Percentiles rank a stretch among this genome's conserved stretches.
Evolutionary conservation across 2,888 invertebrate species (phyloP).

Genomic region (Cerastis leucographa): DNA sequence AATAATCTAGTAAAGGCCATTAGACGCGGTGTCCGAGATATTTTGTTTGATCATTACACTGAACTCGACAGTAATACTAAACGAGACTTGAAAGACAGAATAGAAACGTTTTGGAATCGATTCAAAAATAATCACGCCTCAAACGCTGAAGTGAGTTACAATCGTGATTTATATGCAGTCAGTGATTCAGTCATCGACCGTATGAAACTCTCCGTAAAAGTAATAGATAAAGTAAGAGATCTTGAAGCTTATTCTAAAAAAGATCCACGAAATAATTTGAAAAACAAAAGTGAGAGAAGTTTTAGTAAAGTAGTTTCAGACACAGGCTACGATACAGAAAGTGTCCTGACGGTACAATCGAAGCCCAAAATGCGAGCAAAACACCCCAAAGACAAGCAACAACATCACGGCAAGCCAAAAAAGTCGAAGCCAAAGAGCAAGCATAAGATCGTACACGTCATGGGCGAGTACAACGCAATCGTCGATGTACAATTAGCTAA

Average conservation of each 20-base stretch:
- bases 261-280: accelerated
- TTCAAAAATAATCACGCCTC: not conserved
- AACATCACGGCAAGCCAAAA: not conserved
- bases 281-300: not conserved
- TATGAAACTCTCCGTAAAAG: not conserved
- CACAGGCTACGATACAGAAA: not conserved
- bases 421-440: not conserved
- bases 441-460: not conserved
- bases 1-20: conserved; percentile 59
- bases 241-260: not conserved
- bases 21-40: conserved; percentile 64
- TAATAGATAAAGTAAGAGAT: not conserved
- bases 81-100: conserved; percentile 62
- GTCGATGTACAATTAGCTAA: conserved; percentile 30
- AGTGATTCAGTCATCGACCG: not conserved
- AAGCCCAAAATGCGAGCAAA: not conserved
- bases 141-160: not conserved
- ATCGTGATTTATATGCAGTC: not conserved
- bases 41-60: conserved; percentile 75
- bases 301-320: no score
- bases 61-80: conserved; percentile 66
- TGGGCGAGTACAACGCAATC: conserved; percentile 4
- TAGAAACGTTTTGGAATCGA: conserved; percentile 41
- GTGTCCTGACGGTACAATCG: not conserved
- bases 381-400: not conserved